Percentiles rank a stretch among this genome's conserved stretches.
phyloP scores from a whole-genome alignment of 2,797 vertebrate species.

The Catharus ustulatus region DNA sequence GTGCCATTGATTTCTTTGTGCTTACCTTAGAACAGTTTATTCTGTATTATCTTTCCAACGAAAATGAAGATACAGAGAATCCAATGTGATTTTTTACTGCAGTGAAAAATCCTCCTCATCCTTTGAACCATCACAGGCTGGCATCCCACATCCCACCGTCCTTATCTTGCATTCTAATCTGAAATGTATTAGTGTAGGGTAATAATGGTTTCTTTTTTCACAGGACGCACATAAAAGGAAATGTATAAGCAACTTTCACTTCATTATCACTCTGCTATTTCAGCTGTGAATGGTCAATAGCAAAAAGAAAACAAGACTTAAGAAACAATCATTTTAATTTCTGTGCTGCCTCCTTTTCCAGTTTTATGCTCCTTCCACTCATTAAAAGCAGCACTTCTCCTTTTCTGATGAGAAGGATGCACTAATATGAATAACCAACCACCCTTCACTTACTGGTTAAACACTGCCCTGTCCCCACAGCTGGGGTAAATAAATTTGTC shows the following conservation, averaged over 20 bases:
- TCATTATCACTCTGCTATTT: not conserved
- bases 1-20: not conserved
- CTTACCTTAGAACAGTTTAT: constrained; percentile 1
- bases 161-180: not conserved
- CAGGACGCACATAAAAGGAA: not conserved
- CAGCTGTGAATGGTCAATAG: not conserved
- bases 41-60: not conserved
- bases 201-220: constrained; percentile 12
- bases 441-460: not conserved
- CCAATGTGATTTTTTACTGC: not conserved
- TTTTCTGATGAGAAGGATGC: not conserved
- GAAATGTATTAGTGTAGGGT: not conserved
- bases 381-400: not conserved
- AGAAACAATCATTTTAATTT: not conserved
- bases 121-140: not conserved
- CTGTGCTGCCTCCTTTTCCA: too few species aligned
- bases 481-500: not conserved
- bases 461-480: not conserved
- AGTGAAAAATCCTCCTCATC: not conserved
- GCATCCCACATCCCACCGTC: not conserved
- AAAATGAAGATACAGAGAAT: constrained; percentile 6
- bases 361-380: not conserved
- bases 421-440: fast-evolving
- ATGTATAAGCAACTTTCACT: not conserved
- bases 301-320: not conserved